phyloP scores from a whole-genome alignment of 2,888 invertebrate genomes.

The Diaprepes abbreviatus region DNA sequence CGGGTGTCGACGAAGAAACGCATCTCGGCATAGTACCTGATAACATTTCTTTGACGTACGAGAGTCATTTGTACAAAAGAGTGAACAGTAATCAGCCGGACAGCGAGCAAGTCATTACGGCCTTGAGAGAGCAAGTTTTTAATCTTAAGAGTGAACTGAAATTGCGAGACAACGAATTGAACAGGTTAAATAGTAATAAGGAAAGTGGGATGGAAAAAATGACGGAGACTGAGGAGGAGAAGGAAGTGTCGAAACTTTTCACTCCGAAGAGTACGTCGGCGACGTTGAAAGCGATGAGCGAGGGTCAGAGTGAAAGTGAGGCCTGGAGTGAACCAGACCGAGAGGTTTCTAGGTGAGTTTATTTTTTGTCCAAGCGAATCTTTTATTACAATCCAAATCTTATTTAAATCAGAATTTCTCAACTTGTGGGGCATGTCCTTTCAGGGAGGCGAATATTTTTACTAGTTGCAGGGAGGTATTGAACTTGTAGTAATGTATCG shows the following conservation, averaged over 20 bases:
- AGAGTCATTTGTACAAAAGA: slow-evolving; percentile 59
- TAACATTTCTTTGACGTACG: slow-evolving; percentile 61
- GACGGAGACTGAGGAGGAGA: slow-evolving; percentile 49
- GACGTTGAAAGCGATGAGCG: slow-evolving; percentile 58
- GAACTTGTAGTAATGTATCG: too few species aligned
- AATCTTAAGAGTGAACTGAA: slow-evolving; percentile 64
- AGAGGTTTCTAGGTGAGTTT: slow-evolving; percentile 75
- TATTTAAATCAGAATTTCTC: too few species aligned
- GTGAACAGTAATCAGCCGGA: slow-evolving; percentile 49
- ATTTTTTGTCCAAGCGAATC: too few species aligned
- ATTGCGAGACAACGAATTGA: slow-evolving; percentile 63
- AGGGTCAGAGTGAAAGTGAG: slow-evolving; percentile 79
- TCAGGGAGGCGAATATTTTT: too few species aligned
- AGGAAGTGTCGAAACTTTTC: slow-evolving; percentile 1
- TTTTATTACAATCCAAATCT: too few species aligned
- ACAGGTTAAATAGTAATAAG: slow-evolving; percentile 51
- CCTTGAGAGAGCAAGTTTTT: slow-evolving; percentile 64
- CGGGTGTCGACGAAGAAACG: slow-evolving; percentile 52
- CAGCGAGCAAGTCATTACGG: slow-evolving; percentile 57
- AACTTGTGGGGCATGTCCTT: too few species aligned
- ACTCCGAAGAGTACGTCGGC: slow-evolving; percentile 33
- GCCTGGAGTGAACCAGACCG: slow-evolving; percentile 91
- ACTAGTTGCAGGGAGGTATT: too few species aligned
- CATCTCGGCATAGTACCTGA: slow-evolving; percentile 60
- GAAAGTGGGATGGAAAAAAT: slow-evolving; percentile 51